Percentiles rank a stretch among this genome's conserved stretches.
phyloP scores from a whole-genome alignment of 2,797 vertebrate species.

The Taenioides sp. region DNA sequence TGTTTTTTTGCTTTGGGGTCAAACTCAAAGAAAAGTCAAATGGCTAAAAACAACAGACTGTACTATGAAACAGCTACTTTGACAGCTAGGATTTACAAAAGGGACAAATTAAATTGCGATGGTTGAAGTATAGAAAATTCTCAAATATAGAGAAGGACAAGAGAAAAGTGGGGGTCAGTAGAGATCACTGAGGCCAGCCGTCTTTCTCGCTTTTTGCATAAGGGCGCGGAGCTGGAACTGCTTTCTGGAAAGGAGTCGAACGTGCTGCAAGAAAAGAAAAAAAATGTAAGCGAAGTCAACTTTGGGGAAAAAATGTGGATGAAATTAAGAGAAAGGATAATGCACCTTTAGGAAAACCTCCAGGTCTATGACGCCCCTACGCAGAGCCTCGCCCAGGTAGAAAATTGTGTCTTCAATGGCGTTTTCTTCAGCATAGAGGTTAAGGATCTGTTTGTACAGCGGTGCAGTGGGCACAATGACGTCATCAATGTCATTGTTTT shows the following conservation, averaged over 20 bases:
- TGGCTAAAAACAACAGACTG: neutral
- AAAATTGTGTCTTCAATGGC: slow-evolving; percentile 99
- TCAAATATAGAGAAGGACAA: slow-evolving; percentile 33
- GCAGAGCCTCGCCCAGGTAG: slow-evolving; percentile 95
- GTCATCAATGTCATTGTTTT: slow-evolving; percentile 98
- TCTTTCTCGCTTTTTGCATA: slow-evolving; percentile 99
- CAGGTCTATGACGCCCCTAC: slow-evolving; percentile 94
- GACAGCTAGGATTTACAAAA: slow-evolving; percentile 4
- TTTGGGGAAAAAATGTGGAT: neutral
- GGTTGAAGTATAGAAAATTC: slow-evolving; percentile 36
- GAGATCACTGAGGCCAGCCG: slow-evolving; percentile 95
- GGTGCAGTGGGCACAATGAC: slow-evolving; percentile 97
- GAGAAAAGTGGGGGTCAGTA: slow-evolving; percentile 79
- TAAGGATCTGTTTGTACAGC: slow-evolving; percentile 98
- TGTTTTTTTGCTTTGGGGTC: neutral
- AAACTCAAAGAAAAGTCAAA: neutral
- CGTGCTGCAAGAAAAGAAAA: slow-evolving; percentile 80
- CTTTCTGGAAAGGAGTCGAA: slow-evolving; percentile 95
- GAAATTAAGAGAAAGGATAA: neutral
- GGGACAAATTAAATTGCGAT: slow-evolving; percentile 24
- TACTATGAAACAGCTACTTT: neutral
- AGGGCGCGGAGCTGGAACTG: slow-evolving; percentile 98
- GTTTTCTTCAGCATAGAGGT: slow-evolving; percentile 97
- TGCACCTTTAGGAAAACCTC: slow-evolving; percentile 97
- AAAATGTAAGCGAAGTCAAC: neutral